Evolutionary conservation across 2,888 invertebrate genomes (phyloP), one percentile per base, ranked within the genome.

Genomic region (Ophion slaviceki): DNA sequence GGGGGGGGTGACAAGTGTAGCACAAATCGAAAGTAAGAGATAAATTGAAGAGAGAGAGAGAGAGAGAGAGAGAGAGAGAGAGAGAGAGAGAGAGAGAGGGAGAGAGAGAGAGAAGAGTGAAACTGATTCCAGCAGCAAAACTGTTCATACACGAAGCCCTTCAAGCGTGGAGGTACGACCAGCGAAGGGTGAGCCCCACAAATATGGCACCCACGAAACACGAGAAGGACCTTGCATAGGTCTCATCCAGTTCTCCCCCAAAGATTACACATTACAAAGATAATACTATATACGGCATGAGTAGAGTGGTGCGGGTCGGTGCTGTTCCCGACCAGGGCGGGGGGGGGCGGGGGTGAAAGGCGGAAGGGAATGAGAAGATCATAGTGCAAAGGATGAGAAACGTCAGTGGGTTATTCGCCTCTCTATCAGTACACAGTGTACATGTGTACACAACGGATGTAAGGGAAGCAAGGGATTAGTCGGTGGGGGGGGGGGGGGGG

Each of bases 381-480:
- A 59, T 20, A 4, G 32, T 14, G n/a, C 10, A 53, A 28, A 24
- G 59, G 57, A 32, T 36, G 62, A 62, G 47, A 36, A 79, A 80
- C 66, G 28, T 66, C 66, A 59, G 72, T 67, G 28, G 66, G 17
- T 72, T 45, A 14, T 17, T 45, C 64, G 24, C 71, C 36, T 57
- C 53, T 57, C n/a, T 47, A 2, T 53, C 20, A 53, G 14, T 53
- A 14, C 53, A 47, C 68, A 62, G 8, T 40, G 11, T 61, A 17
- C 20, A 24, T 61, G 36, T 72, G 62, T 67, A 36, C 14, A 66
- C 68, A 68, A 71, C 76, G 83, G 82, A 53, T 53, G 53, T 53
- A 53, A 53, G 53, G 14, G 53, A 53, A 53, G 14, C 53, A 53
- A 53, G 14, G 53, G 53, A 53, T 53, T 53, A 53, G 53, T 3